Evolutionary conservation across 35 echinoderm and acorn worm species (phyloP), one percentile per base, ranked within the genome.

Genomic region (Anneissia japonica): DNA sequence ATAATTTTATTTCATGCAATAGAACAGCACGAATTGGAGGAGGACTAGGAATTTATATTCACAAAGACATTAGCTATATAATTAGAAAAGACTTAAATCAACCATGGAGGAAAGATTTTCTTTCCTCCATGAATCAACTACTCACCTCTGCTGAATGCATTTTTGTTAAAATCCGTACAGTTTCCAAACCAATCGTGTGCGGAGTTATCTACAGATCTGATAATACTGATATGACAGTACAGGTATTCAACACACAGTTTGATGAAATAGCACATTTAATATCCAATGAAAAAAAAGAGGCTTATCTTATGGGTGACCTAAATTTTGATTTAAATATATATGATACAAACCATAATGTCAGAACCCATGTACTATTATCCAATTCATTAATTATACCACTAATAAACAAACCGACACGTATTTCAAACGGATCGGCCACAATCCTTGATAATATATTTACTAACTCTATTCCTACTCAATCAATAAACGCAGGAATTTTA

Each of bases 1-100:
- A 83, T 83, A 36, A 46, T 35, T 83, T 83, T 83, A 56, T 83
- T 29, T 41, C 40, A 46, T 39, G 26, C 31, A 46, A 83, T 46
- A 83, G 81, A 83, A 55, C 39, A 30, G n/a, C 40, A 46, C 46
- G 34, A 33, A 83, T n/a, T 0, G 81, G 81, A 19, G 81, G 81
- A 51, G 79, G 81, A 46, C 39, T 46, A 35, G 81, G 14, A 43
- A 46, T 83, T 23, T 83, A 83, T 55, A 46, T 83, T 19, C 46
- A 56, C 14, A 46, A 35, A 30, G 16, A 83, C 31, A 55, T 30
- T 51, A 64, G 51, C 1, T 64, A 64, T 64, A 12, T 2, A 64
- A 64, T 64, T 23, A 64, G 19, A 64, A 64, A 64, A 2, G 51
- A 64, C 26, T 23, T 64, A 64, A 64, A 26, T 64, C 5, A 64